Evolutionary conservation across 2,888 invertebrate species (phyloP).

Genomic region (Myathropa florea): DNA sequence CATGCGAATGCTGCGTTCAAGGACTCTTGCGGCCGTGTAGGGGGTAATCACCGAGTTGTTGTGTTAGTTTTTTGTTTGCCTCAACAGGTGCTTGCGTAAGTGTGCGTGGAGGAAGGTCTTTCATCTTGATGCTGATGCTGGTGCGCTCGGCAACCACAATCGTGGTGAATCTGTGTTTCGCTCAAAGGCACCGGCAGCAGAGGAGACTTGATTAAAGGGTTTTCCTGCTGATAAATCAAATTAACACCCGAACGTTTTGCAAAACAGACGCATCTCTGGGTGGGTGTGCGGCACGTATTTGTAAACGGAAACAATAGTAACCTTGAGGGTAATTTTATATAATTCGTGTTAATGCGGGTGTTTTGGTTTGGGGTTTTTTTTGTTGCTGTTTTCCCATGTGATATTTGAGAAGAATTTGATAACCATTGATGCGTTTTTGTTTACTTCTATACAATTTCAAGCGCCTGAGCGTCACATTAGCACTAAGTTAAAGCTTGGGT

Average conservation of each 20-base stretch:
- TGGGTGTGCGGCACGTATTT: not conserved
- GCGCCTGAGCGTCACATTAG: not conserved
- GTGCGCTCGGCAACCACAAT: not conserved
- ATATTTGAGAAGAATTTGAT: not conserved
- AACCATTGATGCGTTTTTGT: not conserved
- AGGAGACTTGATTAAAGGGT: not conserved
- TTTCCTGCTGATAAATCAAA: not conserved
- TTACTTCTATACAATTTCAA: not conserved
- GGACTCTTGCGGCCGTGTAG: not conserved
- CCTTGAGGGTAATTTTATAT: not conserved
- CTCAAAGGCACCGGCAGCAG: not conserved
- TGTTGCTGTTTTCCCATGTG: not conserved
- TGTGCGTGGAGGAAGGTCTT: not conserved
- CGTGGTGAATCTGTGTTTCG: not conserved
- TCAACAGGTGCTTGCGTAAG: not conserved
- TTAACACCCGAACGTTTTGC: not conserved
- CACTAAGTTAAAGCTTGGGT: not conserved
- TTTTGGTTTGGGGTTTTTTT: not conserved
- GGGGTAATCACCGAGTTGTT: not conserved
- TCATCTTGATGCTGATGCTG: not conserved
- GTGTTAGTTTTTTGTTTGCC: not conserved
- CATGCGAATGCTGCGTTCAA: conserved; percentile 29
- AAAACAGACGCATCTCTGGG: not conserved
- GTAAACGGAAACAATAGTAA: not conserved
- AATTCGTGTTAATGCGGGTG: not conserved